Conservation (phyloP, 2,888 invertebrate species). For the Adelphocoris suturalis region DNA sequence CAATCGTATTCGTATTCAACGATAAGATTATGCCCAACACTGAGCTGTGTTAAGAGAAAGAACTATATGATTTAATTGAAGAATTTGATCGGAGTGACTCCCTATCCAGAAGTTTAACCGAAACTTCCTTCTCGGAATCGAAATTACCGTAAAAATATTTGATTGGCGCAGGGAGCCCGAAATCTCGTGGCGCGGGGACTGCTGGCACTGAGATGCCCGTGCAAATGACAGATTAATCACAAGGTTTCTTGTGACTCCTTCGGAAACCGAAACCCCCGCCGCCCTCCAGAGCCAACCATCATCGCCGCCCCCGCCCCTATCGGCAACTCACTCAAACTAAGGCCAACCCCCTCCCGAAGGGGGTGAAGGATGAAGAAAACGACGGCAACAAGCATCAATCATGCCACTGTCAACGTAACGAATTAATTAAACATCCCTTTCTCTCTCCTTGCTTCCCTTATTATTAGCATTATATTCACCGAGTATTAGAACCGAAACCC, state of each 20-base stretch:
- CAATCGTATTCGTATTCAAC: no score
- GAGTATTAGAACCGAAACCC: slow-evolving; percentile 65
- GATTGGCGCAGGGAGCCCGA: slow-evolving; percentile 30
- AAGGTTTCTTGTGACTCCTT: slow-evolving; percentile 71
- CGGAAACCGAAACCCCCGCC: slow-evolving; percentile 33
- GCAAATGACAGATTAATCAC: slow-evolving; percentile 75
- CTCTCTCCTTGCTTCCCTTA: slow-evolving; percentile 69
- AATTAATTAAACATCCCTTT: slow-evolving; percentile 75
- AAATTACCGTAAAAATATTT: slow-evolving; percentile 33
- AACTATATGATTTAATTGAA: no score
- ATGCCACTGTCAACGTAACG: slow-evolving; percentile 74
- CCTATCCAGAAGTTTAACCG: no score
- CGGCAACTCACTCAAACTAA: slow-evolving; percentile 62
- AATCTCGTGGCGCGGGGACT: slow-evolving; percentile 17
- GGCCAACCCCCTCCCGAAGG: not conserved
- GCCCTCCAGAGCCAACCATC: slow-evolving; percentile 4
- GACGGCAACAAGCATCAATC: slow-evolving; percentile 75
- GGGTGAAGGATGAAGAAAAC: slow-evolving; percentile 71
- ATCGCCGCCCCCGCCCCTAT: slow-evolving; percentile 44
- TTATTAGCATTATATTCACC: slow-evolving; percentile 70
- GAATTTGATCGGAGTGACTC: no score
- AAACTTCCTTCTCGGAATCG: not conserved
- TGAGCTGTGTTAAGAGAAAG: no score
- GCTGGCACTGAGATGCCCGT: slow-evolving; percentile 66
- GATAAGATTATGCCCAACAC: no score